Base-by-base conservation (phyloP, 1,140 invertebrate genomes). In the Triops cancriformis region DNA sequence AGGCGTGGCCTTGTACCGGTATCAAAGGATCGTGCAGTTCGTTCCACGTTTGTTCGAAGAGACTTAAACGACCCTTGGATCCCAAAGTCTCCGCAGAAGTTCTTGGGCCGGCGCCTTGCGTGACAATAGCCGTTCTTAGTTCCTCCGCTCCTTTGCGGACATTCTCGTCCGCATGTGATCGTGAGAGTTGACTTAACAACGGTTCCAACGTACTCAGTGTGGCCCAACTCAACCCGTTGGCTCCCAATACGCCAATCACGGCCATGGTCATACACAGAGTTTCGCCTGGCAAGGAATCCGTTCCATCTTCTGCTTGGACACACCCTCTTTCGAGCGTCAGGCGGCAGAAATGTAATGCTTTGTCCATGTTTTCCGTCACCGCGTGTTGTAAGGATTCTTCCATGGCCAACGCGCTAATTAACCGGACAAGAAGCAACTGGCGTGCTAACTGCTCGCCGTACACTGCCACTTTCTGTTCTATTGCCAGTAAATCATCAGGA, bases 1-100 rank as follows among this genome's bases (percentile, higher is more conserved):
- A 83, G 10, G 90, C 94, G 86, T 96, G 93, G 26, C 91, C 93
- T 83, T 90, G 87, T 1, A 92, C 88, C 9, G 93, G 93, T n/a
- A 95, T 82, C 72, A 92, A 83, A n/a, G 89, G 86, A 86, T 94
- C 90, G 81, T 88, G 88, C 7, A 92, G 84, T 85, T 94, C 89
- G 72, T 86, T 82, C 23, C 94, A 81, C 1, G 91, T 91, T 82
- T 89, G 85, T 74, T 89, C 86, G 82, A 89, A 90, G 77, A 31
- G n/a, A 9, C 26, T 64, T 23, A 42, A 37, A 26, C 14, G 37
- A 18, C 31, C 43, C 10, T 26, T 75, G 1, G 74, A 14, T 23
- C 23, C 23, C 41, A 37, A n/a, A 1, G 74, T 7, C 1, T 26
- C 45, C 14, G 41, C 26, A 26, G 41, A 26, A n/a, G n/a, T 31